phyloP scores from a whole-genome alignment of 1,140 invertebrate species.

The Tetramorium alpestre region DNA sequence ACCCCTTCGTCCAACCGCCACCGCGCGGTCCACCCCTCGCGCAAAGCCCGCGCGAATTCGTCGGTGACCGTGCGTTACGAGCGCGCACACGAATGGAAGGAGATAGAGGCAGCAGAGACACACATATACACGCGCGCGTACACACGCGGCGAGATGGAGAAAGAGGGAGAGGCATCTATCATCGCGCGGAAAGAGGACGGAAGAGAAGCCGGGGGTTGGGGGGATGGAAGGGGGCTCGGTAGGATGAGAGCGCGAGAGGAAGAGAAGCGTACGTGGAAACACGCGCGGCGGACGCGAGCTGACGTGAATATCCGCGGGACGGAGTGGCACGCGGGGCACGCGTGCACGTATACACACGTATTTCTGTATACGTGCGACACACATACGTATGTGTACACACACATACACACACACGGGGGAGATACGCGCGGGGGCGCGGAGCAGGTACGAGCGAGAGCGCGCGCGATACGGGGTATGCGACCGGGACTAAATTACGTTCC shows the following conservation, averaged over 20 bases:
- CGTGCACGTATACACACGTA: conserved; percentile 16
- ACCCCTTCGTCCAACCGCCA: conserved; percentile 49
- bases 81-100: conserved; percentile 32
- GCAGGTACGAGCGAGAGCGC: conserved; percentile 63
- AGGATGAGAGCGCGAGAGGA: conserved; percentile 46
- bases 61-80: conserved; percentile 70
- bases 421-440: conserved; percentile 3
- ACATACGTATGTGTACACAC: background rate
- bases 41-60: conserved; percentile 62
- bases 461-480: conserved; percentile 71
- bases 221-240: background rate
- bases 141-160: conserved; percentile 24
- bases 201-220: conserved; percentile 37
- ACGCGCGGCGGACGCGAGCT: conserved; percentile 43
- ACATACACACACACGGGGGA: background rate
- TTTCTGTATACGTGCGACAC: background rate
- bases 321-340: conserved; percentile 55
- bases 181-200: conserved; percentile 39
- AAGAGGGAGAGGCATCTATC: conserved; percentile 26
- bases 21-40: conserved; percentile 32
- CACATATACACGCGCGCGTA: background rate
- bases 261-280: conserved; percentile 51
- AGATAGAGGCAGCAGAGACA: conserved; percentile 41
- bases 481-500: conserved; percentile 83
- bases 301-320: conserved; percentile 56